Base-by-base conservation (phyloP, 2,888 invertebrate genomes). In the Thecophora atra region DNA sequence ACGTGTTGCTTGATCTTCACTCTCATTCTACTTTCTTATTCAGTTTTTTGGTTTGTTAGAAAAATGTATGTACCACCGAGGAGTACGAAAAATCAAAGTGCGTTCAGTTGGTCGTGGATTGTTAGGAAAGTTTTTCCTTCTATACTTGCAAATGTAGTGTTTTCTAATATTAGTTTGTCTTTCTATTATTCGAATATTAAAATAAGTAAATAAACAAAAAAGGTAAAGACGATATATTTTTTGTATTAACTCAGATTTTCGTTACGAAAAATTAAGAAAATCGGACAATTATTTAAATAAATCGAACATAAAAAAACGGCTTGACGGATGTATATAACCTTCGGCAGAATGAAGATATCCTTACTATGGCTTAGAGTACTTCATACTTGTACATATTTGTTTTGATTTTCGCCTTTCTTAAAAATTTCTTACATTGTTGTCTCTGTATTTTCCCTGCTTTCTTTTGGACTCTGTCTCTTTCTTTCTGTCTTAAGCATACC, bases 401-500 rank as follows among this genome's bases (percentile, higher is more conserved):
- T 21, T n/a, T 11, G 54, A 21, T n/a, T 3, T 21, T 54, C 19
- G n/a, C 21, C 19, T 21, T 54, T 11, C 21, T 54, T n/a, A n/a
- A n/a, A n/a, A n/a, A 8, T 54, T 54, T n/a, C 6, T 54, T n/a
- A 19, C 21, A 21, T 54, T 54, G 21, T 11, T 54, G 24, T 54
- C 19, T 24, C 19, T 21, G 54, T 54, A 54, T 54, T 51, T n/a
- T 37, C 30, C 13, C n/a, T 30, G 60, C 69, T 51, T n/a, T n/a
- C n/a, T n/a, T n/a, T n/a, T n/a, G n/a, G n/a, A n/a, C n/a, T n/a
- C n/a, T n/a, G n/a, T 37, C 11, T 37, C 37, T 11, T 37, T 37
- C 37, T 37, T 37, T 37, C 37, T 63, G 37, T 70, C 15, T 51
- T 70, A 58, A 69, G 60, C 68, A 69, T 69, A 69, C 68, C 63